Evolutionary conservation across 2,797 vertebrate species (phyloP).

Genomic region (Thaleichthys pacificus): DNA sequence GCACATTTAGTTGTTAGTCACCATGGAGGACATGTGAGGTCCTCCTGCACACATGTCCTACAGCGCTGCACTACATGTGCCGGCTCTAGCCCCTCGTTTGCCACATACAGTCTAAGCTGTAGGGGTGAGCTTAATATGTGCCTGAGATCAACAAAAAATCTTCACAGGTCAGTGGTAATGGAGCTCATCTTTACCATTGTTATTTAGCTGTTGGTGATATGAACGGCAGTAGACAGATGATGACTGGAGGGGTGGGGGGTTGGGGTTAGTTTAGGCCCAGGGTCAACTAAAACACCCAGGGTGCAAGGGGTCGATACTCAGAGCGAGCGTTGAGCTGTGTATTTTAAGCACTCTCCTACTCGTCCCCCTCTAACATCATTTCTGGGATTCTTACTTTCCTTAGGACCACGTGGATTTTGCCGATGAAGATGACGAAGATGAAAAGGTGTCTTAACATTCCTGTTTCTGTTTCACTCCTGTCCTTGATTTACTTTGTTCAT

Average conservation of each 20-base stretch:
- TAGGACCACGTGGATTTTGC: conserved; percentile 84
- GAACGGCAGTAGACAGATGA: conserved; percentile 17
- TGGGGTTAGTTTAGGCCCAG: neutral
- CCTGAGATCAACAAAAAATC: conserved; percentile 34
- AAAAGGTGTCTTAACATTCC: conserved; percentile 76
- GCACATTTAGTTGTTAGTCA: neutral
- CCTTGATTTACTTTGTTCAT: neutral
- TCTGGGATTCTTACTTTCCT: conserved; percentile 37
- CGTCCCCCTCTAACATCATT: neutral
- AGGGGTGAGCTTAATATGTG: neutral
- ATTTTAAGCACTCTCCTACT: neutral
- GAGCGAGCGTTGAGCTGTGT: neutral
- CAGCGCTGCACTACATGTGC: neutral
- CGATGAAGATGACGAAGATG: conserved; percentile 93
- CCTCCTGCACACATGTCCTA: neutral
- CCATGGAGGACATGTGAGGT: neutral
- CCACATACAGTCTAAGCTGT: neutral
- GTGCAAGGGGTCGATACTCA: neutral
- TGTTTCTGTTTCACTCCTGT: neutral
- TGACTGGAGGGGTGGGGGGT: conserved; percentile 15
- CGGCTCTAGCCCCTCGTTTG: neutral
- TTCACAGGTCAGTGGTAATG: conserved; percentile 6
- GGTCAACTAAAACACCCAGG: conserved; percentile 35
- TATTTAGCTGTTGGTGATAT: neutral
- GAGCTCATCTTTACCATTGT: neutral